Percentiles rank a stretch among this genome's conserved stretches.
Evolutionary conservation across 2,888 invertebrate genomes (phyloP).

Genomic region (Pristionchus arcanus): DNA sequence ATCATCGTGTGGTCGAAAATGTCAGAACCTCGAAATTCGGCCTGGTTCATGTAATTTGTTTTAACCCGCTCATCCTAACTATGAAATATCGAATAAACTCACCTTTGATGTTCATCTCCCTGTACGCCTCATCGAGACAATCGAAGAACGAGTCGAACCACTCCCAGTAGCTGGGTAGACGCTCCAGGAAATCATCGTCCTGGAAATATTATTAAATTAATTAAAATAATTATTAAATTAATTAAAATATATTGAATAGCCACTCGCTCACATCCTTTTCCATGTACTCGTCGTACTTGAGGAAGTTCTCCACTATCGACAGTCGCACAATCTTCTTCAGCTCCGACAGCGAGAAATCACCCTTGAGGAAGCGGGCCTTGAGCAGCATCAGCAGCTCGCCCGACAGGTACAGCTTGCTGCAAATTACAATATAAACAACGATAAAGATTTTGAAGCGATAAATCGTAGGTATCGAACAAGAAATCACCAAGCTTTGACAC

Average conservation of each 20-base stretch:
- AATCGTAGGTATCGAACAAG: not conserved
- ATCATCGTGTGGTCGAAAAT: too few relatives aligned
- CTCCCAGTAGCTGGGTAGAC: constrained; percentile 18
- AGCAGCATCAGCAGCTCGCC: constrained; percentile 9
- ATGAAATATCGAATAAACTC: too few relatives aligned
- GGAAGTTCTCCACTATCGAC: constrained; percentile 34
- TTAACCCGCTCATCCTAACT: too few relatives aligned
- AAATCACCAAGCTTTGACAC: not conserved
- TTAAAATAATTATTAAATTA: too few relatives aligned
- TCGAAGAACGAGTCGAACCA: not conserved
- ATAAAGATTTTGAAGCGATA: too few relatives aligned
- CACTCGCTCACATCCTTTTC: not conserved
- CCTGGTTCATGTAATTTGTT: too few relatives aligned
- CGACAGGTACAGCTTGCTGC: constrained; percentile 39
- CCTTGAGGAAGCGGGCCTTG: constrained; percentile 11
- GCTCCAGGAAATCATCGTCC: constrained; percentile 23
- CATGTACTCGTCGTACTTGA: not conserved
- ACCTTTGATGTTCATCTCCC: not conserved
- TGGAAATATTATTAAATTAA: not conserved
- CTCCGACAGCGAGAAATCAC: constrained; percentile 49
- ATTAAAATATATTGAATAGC: not conserved
- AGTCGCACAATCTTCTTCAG: constrained; percentile 48
- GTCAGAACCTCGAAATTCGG: too few relatives aligned
- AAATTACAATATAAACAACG: not conserved
- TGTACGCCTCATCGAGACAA: not conserved